Evolutionary conservation across 2,113 vertebrate species (phyloP).

Genomic region (Prolemur simus): DNA sequence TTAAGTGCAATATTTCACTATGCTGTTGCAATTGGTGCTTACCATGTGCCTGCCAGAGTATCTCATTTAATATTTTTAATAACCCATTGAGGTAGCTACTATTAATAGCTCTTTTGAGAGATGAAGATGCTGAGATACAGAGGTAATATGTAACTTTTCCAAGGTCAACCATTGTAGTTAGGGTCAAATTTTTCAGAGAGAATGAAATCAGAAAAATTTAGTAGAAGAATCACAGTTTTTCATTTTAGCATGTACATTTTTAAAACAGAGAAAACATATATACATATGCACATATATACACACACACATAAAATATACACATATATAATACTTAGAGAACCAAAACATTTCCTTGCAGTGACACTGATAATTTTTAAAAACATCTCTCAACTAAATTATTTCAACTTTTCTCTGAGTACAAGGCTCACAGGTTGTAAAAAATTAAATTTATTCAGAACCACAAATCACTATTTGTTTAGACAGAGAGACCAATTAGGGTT

Average conservation of each 20-base stretch:
- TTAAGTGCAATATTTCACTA: not conserved
- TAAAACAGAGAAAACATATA: not conserved
- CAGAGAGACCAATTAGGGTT: slow-evolving; percentile 3
- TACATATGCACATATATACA: too few relatives aligned
- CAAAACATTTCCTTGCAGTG: not conserved
- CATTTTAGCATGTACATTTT: not conserved
- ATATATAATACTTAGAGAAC: not conserved
- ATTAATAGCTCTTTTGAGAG: not conserved
- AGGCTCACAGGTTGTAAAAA: not conserved
- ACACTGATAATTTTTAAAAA: not conserved
- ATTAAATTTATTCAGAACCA: slow-evolving; percentile 12
- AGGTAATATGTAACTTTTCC: not conserved
- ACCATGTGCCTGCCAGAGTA: not conserved
- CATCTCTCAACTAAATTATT: not conserved
- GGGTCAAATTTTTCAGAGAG: not conserved
- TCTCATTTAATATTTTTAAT: not conserved
- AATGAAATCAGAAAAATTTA: not conserved
- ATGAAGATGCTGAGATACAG: not conserved
- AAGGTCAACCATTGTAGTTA: not conserved
- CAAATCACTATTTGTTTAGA: slow-evolving; percentile 8
- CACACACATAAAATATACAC: not conserved
- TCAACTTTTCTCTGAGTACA: not conserved
- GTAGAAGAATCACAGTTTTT: not conserved
- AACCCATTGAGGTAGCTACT: not conserved
- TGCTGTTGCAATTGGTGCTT: not conserved